phyloP scores from a whole-genome alignment of 2,888 invertebrate genomes.

The Bibio marci region DNA sequence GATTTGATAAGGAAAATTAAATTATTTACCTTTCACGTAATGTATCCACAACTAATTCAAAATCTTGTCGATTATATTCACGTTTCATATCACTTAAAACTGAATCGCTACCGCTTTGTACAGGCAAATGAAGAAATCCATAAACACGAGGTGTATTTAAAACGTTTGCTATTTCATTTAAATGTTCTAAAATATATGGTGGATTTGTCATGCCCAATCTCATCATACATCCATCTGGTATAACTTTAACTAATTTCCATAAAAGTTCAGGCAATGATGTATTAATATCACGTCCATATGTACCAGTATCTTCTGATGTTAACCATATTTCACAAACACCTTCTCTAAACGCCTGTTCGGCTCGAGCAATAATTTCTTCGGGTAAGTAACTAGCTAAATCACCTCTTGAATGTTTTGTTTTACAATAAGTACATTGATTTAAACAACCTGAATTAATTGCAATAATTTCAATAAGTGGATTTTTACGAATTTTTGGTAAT shows the following conservation, averaged over 20 bases:
- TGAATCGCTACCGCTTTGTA: conserved; percentile 92
- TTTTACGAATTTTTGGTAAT: conserved; percentile 87
- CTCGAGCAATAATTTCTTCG: conserved; percentile 75
- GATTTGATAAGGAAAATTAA: no score
- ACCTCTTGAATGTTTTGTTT: conserved; percentile 93
- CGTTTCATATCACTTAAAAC: conserved; percentile 92
- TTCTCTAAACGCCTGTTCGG: conserved; percentile 71
- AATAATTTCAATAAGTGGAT: conserved; percentile 93
- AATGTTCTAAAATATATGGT: conserved; percentile 90
- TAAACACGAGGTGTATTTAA: conserved; percentile 81
- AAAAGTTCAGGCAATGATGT: conserved; percentile 73
- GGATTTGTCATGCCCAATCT: conserved; percentile 98
- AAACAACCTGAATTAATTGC: conserved; percentile 92
- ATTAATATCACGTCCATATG: conserved; percentile 91
- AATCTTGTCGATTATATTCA: conserved; percentile 82
- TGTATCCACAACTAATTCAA: conserved; percentile 74
- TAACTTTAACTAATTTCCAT: conserved; percentile 56
- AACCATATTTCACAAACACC: conserved; percentile 95
- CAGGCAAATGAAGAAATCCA: conserved; percentile 91
- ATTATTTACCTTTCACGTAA: conserved; percentile 45
- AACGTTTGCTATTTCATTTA: conserved; percentile 76
- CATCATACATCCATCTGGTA: conserved; percentile 50
- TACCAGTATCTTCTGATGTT: conserved; percentile 95
- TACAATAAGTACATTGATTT: conserved; percentile 98
- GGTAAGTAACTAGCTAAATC: conserved; percentile 89